Evolutionary conservation across 2,888 invertebrate species (phyloP).

Genomic region (Phania funesta): DNA sequence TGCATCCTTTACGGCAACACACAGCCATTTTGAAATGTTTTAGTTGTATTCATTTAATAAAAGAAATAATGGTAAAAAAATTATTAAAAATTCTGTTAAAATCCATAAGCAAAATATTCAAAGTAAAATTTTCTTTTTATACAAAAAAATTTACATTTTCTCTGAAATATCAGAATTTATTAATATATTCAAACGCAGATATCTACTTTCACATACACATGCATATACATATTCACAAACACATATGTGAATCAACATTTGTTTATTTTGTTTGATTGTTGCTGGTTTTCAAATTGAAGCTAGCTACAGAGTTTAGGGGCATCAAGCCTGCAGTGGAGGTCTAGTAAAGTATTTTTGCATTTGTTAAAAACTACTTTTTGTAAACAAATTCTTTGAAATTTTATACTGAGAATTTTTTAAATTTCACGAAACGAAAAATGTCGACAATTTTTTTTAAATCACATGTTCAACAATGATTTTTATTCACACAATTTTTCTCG

Average conservation of each 20-base stretch:
- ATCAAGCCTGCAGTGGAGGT: too few relatives aligned
- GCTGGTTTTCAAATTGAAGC: not conserved
- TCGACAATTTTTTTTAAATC: too few relatives aligned
- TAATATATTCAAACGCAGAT: too few relatives aligned
- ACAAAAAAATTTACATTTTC: conserved; percentile 33
- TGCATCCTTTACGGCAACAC: not conserved
- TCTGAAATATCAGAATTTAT: not conserved
- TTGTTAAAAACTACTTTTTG: too few relatives aligned
- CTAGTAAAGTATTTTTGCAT: too few relatives aligned
- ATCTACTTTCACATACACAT: not conserved
- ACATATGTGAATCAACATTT: not conserved
- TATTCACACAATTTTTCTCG: too few relatives aligned
- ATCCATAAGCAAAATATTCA: conserved; percentile 38
- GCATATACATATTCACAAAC: not conserved
- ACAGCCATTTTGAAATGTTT: not conserved
- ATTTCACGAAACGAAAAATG: too few relatives aligned
- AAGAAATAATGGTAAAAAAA: not conserved
- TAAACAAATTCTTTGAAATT: too few relatives aligned
- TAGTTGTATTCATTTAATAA: not conserved
- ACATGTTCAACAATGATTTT: too few relatives aligned
- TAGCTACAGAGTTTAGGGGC: not conserved
- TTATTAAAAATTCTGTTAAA: not conserved
- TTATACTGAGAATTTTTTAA: too few relatives aligned
- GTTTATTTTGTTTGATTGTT: not conserved
- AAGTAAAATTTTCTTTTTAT: conserved; percentile 56